Conservation (phyloP, 2,888 invertebrate species). For the Trichogramma evanescens region DNA sequence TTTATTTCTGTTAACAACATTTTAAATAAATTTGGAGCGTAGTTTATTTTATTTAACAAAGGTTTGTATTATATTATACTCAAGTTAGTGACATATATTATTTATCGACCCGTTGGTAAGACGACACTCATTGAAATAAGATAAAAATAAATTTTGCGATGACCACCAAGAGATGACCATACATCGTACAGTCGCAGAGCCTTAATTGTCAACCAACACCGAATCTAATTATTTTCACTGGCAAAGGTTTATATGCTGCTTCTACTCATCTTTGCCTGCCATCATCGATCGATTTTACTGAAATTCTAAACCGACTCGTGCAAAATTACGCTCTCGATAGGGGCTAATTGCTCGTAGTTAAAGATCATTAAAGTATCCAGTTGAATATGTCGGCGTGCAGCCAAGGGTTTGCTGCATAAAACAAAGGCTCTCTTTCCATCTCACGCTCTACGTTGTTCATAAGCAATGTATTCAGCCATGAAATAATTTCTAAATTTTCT, state of each 20-base stretch:
- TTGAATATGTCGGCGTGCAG: constrained; percentile 23
- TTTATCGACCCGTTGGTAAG: too few species aligned
- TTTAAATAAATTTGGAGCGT: neutral
- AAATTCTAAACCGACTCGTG: constrained; percentile 32
- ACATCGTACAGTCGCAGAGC: neutral
- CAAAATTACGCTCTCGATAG: constrained; percentile 34
- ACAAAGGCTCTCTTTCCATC: neutral
- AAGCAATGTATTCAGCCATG: neutral
- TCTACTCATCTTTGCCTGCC: neutral
- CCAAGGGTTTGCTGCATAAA: neutral
- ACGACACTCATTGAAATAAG: too few species aligned
- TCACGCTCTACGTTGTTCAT: neutral
- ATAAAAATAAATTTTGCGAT: too few species aligned
- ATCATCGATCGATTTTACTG: constrained; percentile 22
- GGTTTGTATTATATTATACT: too few species aligned
- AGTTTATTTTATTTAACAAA: neutral
- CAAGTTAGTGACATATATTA: too few species aligned
- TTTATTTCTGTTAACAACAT: neutral
- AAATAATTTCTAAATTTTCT: neutral
- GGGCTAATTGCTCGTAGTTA: constrained; percentile 43
- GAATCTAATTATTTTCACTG: constrained; percentile 17
- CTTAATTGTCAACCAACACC: constrained; percentile 37
- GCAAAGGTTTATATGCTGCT: neutral
- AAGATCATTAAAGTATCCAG: constrained; percentile 46
- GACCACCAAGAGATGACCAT: too few species aligned